phyloP scores from a whole-genome alignment of 2,888 invertebrate species.

The Lithophane semibrunnea region DNA sequence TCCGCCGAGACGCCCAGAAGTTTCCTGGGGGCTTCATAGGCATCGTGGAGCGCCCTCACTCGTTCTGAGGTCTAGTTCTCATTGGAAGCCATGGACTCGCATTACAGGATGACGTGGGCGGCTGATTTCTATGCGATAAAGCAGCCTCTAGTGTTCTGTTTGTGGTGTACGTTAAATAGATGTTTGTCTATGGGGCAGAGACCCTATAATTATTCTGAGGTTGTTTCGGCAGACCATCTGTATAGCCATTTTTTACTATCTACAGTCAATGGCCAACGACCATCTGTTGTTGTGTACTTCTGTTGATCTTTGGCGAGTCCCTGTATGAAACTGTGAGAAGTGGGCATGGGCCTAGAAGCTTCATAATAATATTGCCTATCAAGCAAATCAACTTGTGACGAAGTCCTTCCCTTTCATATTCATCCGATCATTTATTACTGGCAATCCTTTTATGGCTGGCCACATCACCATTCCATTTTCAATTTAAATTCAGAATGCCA shows the following conservation, averaged over 20 bases:
- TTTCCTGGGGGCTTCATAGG: background rate
- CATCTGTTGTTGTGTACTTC: background rate
- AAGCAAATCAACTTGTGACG: background rate
- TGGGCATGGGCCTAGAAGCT: no score
- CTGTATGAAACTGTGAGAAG: background rate
- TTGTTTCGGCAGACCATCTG: background rate
- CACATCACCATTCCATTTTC: no score
- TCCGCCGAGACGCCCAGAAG: background rate
- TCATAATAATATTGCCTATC: background rate
- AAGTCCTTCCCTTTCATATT: no score
- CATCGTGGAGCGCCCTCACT: no score
- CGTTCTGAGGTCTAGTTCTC: background rate
- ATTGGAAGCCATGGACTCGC: background rate
- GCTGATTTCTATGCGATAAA: background rate
- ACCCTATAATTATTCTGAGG: background rate
- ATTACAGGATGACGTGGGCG: background rate
- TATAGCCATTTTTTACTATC: background rate
- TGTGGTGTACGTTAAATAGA: background rate
- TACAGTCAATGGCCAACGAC: background rate
- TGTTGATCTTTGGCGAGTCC: background rate
- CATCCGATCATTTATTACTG: no score
- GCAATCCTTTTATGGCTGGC: no score
- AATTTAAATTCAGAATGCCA: no score
- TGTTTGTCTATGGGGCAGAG: background rate
- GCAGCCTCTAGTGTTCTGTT: background rate